Evolutionary conservation across 2,888 invertebrate genomes (phyloP).

Genomic region (Thera obeliscata): DNA sequence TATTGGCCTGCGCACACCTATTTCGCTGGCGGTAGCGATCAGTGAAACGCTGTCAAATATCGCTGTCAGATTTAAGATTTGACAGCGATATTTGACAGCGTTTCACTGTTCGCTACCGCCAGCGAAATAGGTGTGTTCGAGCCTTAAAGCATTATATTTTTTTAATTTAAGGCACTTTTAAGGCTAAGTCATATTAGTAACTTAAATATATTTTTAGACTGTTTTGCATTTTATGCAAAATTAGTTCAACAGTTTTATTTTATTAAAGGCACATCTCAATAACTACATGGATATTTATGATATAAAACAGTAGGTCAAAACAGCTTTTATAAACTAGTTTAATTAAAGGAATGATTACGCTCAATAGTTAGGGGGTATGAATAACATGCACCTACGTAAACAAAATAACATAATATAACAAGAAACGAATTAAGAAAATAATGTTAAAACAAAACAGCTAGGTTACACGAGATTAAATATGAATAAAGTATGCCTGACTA

Average conservation of each 20-base stretch:
- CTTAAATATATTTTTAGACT: neutral
- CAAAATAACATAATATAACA: no score
- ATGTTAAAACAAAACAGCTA: neutral
- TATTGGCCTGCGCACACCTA: no score
- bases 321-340: neutral
- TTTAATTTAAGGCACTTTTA: constrained; percentile 6
- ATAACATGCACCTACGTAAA: neutral
- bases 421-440: neutral
- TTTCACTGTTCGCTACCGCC: no score
- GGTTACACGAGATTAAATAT: neutral
- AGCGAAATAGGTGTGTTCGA: no score
- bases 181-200: constrained; percentile 3
- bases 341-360: neutral
- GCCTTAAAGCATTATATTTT: neutral
- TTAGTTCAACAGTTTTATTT: neutral
- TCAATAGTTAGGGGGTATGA: neutral
- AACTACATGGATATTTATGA: neutral
- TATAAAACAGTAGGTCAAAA: neutral
- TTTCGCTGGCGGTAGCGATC: no score
- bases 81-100: no score
- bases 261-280: constrained; percentile 8
- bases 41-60: no score
- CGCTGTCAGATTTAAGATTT: no score
- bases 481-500: no score
- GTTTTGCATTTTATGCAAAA: constrained; percentile 15